Percentiles rank a stretch among this genome's conserved stretches.
Evolutionary conservation across 92 coral and sea anemone species (phyloP).

Genomic region (Phenganax marumi): DNA sequence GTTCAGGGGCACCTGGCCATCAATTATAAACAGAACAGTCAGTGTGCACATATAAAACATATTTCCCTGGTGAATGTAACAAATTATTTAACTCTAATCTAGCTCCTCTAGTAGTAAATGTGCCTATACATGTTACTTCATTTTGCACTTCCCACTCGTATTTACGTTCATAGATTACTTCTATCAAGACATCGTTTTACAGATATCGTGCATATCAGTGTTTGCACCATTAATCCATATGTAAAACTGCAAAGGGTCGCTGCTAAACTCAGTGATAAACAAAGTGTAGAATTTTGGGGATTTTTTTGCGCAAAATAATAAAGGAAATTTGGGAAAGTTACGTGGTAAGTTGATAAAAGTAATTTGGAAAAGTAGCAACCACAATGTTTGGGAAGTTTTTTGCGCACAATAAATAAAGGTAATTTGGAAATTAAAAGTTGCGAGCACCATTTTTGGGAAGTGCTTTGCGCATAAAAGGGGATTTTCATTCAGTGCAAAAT

Average conservation of each 20-base stretch:
- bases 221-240: conserved; percentile 34
- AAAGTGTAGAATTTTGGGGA: no score
- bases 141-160: conserved; percentile 32
- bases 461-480: no score
- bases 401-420: no score
- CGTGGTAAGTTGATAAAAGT: no score
- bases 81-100: conserved; percentile 46
- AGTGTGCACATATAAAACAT: conserved; percentile 34
- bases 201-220: conserved; percentile 37
- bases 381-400: no score
- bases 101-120: conserved; percentile 56
- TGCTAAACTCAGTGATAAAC: conserved; percentile 40
- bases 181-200: conserved; percentile 47
- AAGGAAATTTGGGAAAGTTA: no score
- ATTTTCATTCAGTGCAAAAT: no score
- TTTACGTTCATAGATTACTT: conserved; percentile 49
- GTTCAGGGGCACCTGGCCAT: conserved; percentile 15
- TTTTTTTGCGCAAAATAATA: no score
- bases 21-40: conserved; percentile 34
- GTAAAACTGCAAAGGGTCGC: conserved; percentile 29
- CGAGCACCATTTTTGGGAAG: no score
- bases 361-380: no score
- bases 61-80: conserved; percentile 3
- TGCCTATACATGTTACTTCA: conserved; percentile 46
- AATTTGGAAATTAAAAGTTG: no score